A percentile compares a stretch with the other conserved stretches of the same genome.
Evolutionary conservation across 2,888 invertebrate genomes (phyloP).

Genomic region (Catocala nupta): DNA sequence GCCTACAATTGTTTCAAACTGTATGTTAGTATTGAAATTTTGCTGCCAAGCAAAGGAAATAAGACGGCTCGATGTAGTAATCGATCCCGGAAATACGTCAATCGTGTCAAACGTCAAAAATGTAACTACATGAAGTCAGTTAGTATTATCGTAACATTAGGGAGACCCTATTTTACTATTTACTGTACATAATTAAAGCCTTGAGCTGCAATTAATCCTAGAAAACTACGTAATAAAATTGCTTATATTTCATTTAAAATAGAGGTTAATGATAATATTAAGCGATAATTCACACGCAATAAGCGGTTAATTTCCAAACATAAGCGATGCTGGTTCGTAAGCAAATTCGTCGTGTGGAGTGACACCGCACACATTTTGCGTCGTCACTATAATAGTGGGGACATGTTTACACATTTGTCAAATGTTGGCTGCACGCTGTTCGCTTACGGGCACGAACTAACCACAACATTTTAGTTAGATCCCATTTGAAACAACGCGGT

Average conservation of each 20-base stretch:
- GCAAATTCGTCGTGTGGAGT: conserved; percentile 9
- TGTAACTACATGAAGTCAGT: too few relatives aligned
- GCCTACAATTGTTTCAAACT: too few relatives aligned
- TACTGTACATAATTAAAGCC: too few relatives aligned
- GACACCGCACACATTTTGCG: conserved; percentile 9
- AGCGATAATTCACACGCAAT: conserved; percentile 9
- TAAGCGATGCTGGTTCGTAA: background rate
- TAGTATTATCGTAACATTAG: too few relatives aligned
- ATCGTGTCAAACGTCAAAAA: too few relatives aligned
- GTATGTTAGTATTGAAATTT: too few relatives aligned
- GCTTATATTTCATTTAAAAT: background rate
- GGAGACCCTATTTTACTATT: too few relatives aligned
- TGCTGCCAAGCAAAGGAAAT: too few relatives aligned
- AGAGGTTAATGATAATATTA: conserved; percentile 1
- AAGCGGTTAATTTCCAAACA: background rate
- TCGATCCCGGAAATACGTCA: too few relatives aligned
- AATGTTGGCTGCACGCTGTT: conserved; percentile 47
- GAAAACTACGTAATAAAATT: background rate
- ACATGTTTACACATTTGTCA: conserved; percentile 57
- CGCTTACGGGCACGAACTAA: conserved; percentile 38
- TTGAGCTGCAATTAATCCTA: too few relatives aligned
- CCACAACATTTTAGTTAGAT: conserved; percentile 63
- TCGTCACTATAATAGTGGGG: conserved; percentile 18
- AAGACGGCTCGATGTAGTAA: too few relatives aligned
- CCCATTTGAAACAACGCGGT: conserved; percentile 49